Evolutionary conservation across 2,113 vertebrate species (phyloP).

Genomic region (Rhizomys pruinosus): DNA sequence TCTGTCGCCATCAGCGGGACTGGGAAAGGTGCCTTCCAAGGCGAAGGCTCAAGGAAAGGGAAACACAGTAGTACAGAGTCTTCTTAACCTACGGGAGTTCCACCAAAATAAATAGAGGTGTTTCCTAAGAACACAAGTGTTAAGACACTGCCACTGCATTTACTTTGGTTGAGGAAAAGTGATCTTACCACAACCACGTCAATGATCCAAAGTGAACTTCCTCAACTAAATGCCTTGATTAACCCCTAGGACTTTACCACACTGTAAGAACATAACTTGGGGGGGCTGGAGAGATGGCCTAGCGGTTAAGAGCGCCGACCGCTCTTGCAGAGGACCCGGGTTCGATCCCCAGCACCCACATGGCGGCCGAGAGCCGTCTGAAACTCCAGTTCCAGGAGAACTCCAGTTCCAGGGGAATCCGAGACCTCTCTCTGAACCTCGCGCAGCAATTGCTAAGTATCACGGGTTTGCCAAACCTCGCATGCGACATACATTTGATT

Average conservation of each 20-base stretch:
- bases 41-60: slow-evolving; percentile 14
- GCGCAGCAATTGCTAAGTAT: no score
- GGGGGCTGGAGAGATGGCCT: no score
- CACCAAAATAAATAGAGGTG: not conserved
- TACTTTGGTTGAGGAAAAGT: slow-evolving; percentile 23
- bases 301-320: no score
- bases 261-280: not conserved
- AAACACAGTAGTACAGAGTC: slow-evolving; percentile 13
- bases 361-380: no score
- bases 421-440: no score
- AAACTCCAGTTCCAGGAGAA: no score
- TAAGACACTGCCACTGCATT: not conserved
- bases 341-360: no score
- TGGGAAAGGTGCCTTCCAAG: not conserved
- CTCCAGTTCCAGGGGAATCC: no score
- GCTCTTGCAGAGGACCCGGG: no score
- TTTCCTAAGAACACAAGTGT: slow-evolving; percentile 1
- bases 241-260: not conserved
- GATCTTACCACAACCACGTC: not conserved
- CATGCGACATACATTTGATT: no score
- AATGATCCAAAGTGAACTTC: slow-evolving; percentile 30
- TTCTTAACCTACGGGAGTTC: not conserved
- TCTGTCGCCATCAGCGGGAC: slow-evolving; percentile 68
- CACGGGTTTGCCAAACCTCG: no score
- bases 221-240: slow-evolving; percentile 9